Evolutionary conservation across 1,140 invertebrate species (phyloP), one percentile per base, ranked within the genome.

Genomic region (Zaprionus davidi): DNA sequence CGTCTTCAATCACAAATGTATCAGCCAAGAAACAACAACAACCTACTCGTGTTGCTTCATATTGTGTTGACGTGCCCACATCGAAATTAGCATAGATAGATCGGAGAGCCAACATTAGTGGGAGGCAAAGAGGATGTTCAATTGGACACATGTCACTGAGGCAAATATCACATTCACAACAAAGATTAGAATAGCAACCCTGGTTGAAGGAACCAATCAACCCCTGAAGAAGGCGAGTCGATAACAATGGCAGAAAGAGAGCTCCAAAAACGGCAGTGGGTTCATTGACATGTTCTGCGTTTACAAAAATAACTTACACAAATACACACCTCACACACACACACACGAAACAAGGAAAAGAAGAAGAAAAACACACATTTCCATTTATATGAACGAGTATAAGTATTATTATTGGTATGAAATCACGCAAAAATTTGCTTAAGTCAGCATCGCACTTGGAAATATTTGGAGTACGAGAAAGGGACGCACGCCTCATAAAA

Each of bases 271-370:
- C 31, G 12, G 55, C 71, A 51, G 46, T 53, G 58, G 26, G 84
- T 81, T 87, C 84, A 81, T 71, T 81, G 84, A 87, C 83, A 78
- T 81, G 44, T 20, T 49, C 51, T 53, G 72, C 46, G 31, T 56
- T 71, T 31, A 60, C 49, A 66, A 64, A 82, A 73, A 74, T 69
- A 81, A 55, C 55, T 41, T 55, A 68, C 64, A 63, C 44, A 70
- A 31, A 31, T 11, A 51, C 62, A 75, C 46, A 15, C 46, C 31
- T 34, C 22, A 36, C 36, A 64, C 34, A 28, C 46, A 46, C 28
- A 56, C 34, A 38, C n/a, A 63, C 64, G 9, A 0, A 59, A 62
- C 5, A 46, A 20, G 13, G 34, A 67, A 57, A 17, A 12, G 13
- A 28, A 41, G 6, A 11, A 22, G 13, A 51, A 3, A 44, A n/a